Evolutionary conservation across 2,888 invertebrate species (phyloP), one percentile per base, ranked within the genome.

Genomic region (Ochropacha duplaris): DNA sequence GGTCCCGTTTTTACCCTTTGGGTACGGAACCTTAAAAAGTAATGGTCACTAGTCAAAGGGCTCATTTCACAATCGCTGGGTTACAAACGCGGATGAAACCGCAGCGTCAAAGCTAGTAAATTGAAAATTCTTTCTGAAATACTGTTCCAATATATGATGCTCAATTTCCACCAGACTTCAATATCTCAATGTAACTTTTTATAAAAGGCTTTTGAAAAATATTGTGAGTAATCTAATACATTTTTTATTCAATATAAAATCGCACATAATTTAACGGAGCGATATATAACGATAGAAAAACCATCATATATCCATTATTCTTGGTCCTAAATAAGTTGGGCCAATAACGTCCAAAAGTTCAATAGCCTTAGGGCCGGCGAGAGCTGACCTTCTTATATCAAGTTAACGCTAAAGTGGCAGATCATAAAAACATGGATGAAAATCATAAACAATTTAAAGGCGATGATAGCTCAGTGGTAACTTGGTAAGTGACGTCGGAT

Each of bases 241-340:
- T 50, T 24, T 4, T 14, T n/a, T n/a, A 50, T 50, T 50, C 50
- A 24, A 22, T 24, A 24, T 26, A 50, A 31, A 24, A 26, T 50
- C 24, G 22, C 22, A 22, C 31, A 16, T 51, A 16, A 51, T 16
- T 26, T n/a, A 8, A 51, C 28, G 19, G 11, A 31, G 6, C 31
- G 52, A 16, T 24, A 51, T 44, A 36, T 44, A 44, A 19, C n/a
- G 44, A 9, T 19, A 12, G 52, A 31, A 52, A 51, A 52, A 19
- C 52, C 4, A 19, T 31, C 52, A 31, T 31, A 12, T 31, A 52
- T 50, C 52, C 52, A 52, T 52, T 52, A 51, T 28, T 51, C 51
- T 51, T 51, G 26, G 51, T 52, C 34, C 19, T 0, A 14, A 51
- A 16, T 31, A 31, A 52, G 31, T 52, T 52, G 22, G 52, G 11